Conservation (phyloP, 2,888 invertebrate genomes). For the Kryphioiulus occultus region DNA sequence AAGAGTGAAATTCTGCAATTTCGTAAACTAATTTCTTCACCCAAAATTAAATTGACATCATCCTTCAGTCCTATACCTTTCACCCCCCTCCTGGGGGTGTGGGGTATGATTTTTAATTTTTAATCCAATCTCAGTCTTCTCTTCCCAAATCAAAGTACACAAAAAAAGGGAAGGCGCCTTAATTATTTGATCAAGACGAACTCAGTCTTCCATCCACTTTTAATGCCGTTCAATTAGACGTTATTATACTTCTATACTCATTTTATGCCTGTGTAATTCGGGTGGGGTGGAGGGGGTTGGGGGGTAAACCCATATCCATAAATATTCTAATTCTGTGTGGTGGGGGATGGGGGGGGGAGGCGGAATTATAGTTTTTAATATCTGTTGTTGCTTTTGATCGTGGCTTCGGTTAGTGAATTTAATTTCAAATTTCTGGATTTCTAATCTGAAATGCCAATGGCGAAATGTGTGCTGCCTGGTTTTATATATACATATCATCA, state of each 20-base stretch:
- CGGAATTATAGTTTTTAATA: neutral
- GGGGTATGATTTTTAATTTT: neutral
- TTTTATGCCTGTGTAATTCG: too few relatives aligned
- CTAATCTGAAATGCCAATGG: conserved; percentile 9
- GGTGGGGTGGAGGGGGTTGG: neutral
- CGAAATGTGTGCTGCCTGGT: neutral
- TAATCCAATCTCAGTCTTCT: neutral
- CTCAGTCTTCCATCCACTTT: neutral
- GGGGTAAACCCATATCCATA: neutral
- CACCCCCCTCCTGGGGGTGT: too few relatives aligned
- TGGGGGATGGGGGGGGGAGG: too few relatives aligned
- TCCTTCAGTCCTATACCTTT: too few relatives aligned
- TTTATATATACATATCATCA: neutral
- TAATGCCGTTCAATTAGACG: neutral
- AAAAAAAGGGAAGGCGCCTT: neutral
- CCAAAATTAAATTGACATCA: too few relatives aligned
- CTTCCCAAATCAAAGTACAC: neutral
- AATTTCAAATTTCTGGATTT: conserved; percentile 9
- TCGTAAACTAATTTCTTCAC: too few relatives aligned
- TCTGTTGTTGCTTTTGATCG: neutral
- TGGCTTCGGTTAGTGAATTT: neutral
- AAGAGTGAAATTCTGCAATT: too few relatives aligned
- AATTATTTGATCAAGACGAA: neutral
- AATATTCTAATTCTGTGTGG: neutral
- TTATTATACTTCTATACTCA: too few relatives aligned